Evolutionary conservation across 1,140 invertebrate species (phyloP), one percentile per base, ranked within the genome.

Genomic region (Cyphomyrmex costatus): DNA sequence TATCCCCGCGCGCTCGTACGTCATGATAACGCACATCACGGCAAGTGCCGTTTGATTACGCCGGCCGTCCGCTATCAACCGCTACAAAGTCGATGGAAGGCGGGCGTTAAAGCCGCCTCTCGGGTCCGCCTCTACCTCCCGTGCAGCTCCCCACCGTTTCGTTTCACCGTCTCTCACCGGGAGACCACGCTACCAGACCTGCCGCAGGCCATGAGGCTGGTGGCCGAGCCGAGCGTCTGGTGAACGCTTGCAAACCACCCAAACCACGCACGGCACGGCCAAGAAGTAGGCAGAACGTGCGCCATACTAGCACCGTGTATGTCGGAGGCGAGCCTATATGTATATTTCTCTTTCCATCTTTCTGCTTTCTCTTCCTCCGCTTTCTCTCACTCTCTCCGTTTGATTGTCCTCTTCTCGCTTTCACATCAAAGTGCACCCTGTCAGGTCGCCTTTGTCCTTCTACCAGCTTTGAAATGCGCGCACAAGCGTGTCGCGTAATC

Each of bases 71-170:
- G 88, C 88, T 93, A 93, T 93, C 92, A 92, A 74, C 88, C 85
- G 91, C 92, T 92, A 92, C 92, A 92, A 92, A 92, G 88, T 88
- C 78, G 90, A 89, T 88, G 90, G 90, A 92, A 93, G 93, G 93
- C 93, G 93, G 89, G 93, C 90, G 90, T 93, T 92, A 86, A 92
- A 92, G 93, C 93, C 93, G 93, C 93, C 93, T 94, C 90, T 92
- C 87, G 93, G 93, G 80, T 88, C 93, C 93, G 93, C 93, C 93
- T 92, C 92, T 91, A 88, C 91, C 92, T 93, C 90, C 91, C 89
- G 92, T 93, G 73, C 76, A 68, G 83, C 86, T 83, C 88, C 90
- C 90, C 91, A 76, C 88, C 91, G 83, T 85, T 86, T 51, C 84
- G 76, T 82, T 73, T 74, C 53, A 19, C 79, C 79, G 79, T 83